Evolutionary conservation across 2,888 invertebrate species (phyloP).

Genomic region (Cremastobaeus sp.): DNA sequence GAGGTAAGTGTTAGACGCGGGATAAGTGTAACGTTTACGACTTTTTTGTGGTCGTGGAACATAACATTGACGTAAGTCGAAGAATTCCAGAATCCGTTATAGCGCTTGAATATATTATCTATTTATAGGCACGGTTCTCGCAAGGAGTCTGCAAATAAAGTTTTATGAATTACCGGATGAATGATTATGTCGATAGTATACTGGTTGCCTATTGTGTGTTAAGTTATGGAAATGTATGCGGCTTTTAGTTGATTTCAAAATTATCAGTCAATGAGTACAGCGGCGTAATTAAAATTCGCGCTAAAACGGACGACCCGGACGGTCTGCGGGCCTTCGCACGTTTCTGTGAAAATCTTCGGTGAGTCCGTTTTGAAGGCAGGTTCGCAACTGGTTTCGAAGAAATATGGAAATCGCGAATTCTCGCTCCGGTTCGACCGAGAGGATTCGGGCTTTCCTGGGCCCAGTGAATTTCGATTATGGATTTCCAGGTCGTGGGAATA

Average conservation of each 20-base stretch:
- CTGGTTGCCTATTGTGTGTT: constrained; percentile 30
- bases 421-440: too few species aligned
- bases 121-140: constrained; percentile 49
- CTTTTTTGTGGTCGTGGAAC: constrained; percentile 19
- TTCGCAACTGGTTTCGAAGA: not conserved
- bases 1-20: not conserved
- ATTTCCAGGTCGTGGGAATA: too few species aligned
- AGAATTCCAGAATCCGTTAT: constrained; percentile 55
- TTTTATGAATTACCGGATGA: constrained; percentile 48
- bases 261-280: constrained; percentile 19
- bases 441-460: too few species aligned
- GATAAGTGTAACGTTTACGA: constrained; percentile 7
- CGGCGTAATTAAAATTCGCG: constrained; percentile 12
- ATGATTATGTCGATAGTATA: constrained; percentile 36
- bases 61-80: constrained; percentile 34
- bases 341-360: not conserved
- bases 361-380: not conserved
- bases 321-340: not conserved
- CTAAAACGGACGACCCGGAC: not conserved
- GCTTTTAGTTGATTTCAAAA: constrained; percentile 29
- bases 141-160: constrained; percentile 46
- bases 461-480: constrained; percentile 26
- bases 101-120: constrained; percentile 56
- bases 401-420: not conserved
- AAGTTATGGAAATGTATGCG: constrained; percentile 26